Evolutionary conservation across 1,140 invertebrate species (phyloP).

Genomic region (Bombus polaris): DNA sequence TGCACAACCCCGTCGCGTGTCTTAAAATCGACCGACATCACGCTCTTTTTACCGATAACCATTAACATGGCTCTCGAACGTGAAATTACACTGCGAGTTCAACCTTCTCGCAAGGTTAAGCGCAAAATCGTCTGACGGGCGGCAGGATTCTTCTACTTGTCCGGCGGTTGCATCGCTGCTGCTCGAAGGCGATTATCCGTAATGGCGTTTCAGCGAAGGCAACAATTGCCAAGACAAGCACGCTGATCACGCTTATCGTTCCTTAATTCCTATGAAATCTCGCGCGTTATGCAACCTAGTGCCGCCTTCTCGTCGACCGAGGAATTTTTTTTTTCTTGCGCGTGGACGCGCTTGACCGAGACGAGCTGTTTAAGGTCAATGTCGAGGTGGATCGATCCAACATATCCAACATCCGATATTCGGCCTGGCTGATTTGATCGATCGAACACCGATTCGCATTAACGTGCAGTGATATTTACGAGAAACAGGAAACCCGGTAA

Average conservation of each 20-base stretch:
- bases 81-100: not conserved
- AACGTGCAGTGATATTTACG: not conserved
- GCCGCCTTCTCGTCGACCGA: not conserved
- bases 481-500: not conserved
- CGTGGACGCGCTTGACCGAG: not conserved
- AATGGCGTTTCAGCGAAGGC: slow-evolving; percentile 34
- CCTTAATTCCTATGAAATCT: slow-evolving; percentile 44
- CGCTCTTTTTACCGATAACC: not conserved
- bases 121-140: not conserved
- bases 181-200: slow-evolving; percentile 23
- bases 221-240: slow-evolving; percentile 29
- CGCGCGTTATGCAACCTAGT: slow-evolving; percentile 22
- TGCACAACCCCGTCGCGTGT: not conserved
- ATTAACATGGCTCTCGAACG: not conserved
- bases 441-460: not conserved
- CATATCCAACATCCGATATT: slow-evolving; percentile 29
- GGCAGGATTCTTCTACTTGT: slow-evolving; percentile 1
- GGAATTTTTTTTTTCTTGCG: not conserved
- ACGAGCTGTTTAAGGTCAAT: slow-evolving; percentile 36
- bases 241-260: slow-evolving; percentile 41
- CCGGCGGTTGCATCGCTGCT: not conserved
- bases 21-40: not conserved
- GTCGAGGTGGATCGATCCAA: slow-evolving; percentile 44
- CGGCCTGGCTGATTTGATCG: not conserved
- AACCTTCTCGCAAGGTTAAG: slow-evolving; percentile 9